phyloP scores from a whole-genome alignment of 1,140 invertebrate species.

The Protaetia brevitarsis region DNA sequence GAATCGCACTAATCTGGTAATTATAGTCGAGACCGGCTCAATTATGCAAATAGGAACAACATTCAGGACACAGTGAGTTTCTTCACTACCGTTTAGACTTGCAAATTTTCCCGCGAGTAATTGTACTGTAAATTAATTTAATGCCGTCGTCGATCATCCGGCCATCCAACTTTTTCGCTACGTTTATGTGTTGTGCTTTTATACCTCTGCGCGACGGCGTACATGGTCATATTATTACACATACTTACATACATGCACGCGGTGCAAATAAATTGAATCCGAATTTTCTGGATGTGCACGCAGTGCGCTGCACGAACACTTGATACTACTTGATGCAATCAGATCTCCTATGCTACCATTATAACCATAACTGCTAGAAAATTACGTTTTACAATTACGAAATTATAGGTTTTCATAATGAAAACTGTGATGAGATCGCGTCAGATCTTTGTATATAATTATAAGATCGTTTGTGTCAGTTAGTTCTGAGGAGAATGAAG shows the following conservation, averaged over 20 bases:
- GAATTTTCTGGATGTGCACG: not conserved
- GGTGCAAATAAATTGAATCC: not conserved
- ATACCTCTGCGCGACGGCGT: not conserved
- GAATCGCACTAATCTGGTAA: conserved; percentile 14
- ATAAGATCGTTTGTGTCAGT: no score
- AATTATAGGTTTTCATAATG: no score
- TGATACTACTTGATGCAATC: not conserved
- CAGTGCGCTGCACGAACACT: not conserved
- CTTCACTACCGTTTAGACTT: not conserved
- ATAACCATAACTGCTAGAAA: not conserved
- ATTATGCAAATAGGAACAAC: not conserved
- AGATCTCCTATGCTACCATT: not conserved
- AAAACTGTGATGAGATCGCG: no score
- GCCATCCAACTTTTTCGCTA: not conserved
- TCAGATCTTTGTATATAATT: no score
- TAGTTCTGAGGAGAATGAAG: no score
- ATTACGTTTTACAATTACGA: not conserved
- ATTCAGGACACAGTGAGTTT: not conserved
- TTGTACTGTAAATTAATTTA: not conserved
- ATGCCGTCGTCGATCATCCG: conserved; percentile 3
- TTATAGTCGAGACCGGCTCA: not conserved
- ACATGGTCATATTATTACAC: not conserved
- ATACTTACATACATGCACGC: no score
- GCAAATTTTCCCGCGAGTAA: not conserved
- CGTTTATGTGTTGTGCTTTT: not conserved